Evolutionary conservation across 2,888 invertebrate species (phyloP).

Genomic region (Epiblema foenella): DNA sequence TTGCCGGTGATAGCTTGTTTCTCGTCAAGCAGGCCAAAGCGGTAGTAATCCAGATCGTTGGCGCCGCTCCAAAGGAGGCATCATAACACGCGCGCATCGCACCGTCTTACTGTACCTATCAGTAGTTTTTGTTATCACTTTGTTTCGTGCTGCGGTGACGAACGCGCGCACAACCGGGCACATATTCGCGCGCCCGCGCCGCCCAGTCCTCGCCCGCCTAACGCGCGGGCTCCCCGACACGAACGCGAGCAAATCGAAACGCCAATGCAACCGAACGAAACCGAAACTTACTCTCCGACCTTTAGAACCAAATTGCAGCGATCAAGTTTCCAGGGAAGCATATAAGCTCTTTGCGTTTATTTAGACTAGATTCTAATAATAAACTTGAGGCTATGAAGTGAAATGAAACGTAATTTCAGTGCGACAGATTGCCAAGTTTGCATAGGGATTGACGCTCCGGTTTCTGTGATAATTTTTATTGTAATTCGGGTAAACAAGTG

Average conservation of each 20-base stretch:
- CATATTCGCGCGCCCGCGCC: slow-evolving; percentile 55
- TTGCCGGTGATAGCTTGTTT: slow-evolving; percentile 63
- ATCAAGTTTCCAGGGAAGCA: slow-evolving; percentile 46
- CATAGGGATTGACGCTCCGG: slow-evolving; percentile 67
- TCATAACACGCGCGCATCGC: slow-evolving; percentile 55
- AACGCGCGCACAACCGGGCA: slow-evolving; percentile 66
- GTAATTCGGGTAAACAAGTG: slow-evolving; percentile 65
- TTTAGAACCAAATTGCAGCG: slow-evolving; percentile 54
- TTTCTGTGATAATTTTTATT: slow-evolving; percentile 69
- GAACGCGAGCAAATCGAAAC: slow-evolving; percentile 62
- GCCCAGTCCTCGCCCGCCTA: slow-evolving; percentile 67
- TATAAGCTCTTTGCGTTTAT: slow-evolving; percentile 48
- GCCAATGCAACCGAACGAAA: slow-evolving; percentile 71
- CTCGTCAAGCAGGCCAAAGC: slow-evolving; percentile 57
- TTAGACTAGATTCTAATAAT: slow-evolving; percentile 71
- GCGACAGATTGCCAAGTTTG: slow-evolving; percentile 76
- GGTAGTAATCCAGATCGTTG: slow-evolving; percentile 62
- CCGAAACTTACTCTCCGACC: slow-evolving; percentile 55
- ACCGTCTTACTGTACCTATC: slow-evolving; percentile 50
- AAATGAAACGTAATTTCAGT: slow-evolving; percentile 72
- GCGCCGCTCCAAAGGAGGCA: slow-evolving; percentile 66
- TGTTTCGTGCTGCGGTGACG: slow-evolving; percentile 71
- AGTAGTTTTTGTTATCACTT: slow-evolving; percentile 79
- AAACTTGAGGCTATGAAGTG: slow-evolving; percentile 65
- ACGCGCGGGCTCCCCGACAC: slow-evolving; percentile 68